Conservation (phyloP, 2,888 invertebrate genomes). For the Dynastes hyllus region DNA sequence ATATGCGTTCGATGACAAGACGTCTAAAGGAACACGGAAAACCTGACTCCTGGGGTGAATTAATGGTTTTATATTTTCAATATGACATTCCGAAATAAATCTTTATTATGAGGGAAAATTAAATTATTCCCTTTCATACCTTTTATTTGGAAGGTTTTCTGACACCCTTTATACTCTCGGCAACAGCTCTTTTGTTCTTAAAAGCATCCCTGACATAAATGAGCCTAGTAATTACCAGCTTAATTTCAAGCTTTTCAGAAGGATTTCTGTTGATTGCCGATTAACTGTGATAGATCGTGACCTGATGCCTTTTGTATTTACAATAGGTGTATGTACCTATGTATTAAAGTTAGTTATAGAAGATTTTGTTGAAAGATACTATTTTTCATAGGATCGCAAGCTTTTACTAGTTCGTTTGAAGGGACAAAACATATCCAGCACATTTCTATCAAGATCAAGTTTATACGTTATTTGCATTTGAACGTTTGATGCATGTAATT, state of each 20-base stretch:
- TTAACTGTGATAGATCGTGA: neutral
- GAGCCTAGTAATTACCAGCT: slow-evolving; percentile 1
- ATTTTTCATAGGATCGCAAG: too few relatives aligned
- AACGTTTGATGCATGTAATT: too few relatives aligned
- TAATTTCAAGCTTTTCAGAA: neutral
- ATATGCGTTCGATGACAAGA: slow-evolving; percentile 19
- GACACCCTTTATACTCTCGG: neutral
- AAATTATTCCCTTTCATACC: slow-evolving; percentile 30
- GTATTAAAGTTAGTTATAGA: too few relatives aligned
- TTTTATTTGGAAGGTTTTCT: slow-evolving; percentile 4
- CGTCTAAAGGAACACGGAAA: neutral
- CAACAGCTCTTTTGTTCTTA: slow-evolving; percentile 4
- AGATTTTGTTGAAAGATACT: too few relatives aligned
- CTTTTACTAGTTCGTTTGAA: too few relatives aligned
- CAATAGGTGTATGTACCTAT: too few relatives aligned
- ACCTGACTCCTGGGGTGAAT: slow-evolving; percentile 23
- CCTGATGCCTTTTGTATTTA: neutral
- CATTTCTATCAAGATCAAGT: too few relatives aligned
- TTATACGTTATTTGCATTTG: too few relatives aligned
- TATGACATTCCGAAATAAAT: slow-evolving; percentile 50
- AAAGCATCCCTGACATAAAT: slow-evolving; percentile 3
- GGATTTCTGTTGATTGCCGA: neutral
- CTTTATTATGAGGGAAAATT: slow-evolving; percentile 48
- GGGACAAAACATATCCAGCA: too few relatives aligned
- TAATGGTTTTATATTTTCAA: slow-evolving; percentile 50